A percentile compares a stretch with the other conserved stretches of the same genome.
phyloP scores from a whole-genome alignment of 2,888 invertebrate species.

The Caenorhabditis sp. region DNA sequence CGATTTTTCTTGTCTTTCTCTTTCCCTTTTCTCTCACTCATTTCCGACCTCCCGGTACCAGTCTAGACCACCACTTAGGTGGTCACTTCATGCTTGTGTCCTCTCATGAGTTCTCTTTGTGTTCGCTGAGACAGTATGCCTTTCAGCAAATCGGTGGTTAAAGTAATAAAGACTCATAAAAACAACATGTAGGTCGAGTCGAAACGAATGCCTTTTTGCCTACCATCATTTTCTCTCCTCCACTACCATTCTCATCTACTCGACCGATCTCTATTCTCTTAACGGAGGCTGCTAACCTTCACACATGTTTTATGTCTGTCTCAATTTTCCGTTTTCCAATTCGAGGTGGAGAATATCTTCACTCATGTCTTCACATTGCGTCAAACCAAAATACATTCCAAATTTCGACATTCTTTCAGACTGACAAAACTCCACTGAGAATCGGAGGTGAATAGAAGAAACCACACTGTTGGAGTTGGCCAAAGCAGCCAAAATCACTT shows the following conservation, averaged over 20 bases:
- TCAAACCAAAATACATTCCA: background rate
- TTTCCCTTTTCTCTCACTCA: slow-evolving; percentile 36
- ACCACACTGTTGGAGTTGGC: slow-evolving; percentile 27
- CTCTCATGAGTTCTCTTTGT: background rate
- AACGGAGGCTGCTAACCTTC: slow-evolving; percentile 49
- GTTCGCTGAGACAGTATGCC: background rate
- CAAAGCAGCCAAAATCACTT: slow-evolving; percentile 41
- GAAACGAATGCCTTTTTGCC: background rate
- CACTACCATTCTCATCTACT: slow-evolving; percentile 22
- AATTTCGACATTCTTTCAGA: slow-evolving; percentile 16
- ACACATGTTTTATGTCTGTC: slow-evolving; percentile 54
- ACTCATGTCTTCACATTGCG: background rate
- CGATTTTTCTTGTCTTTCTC: slow-evolving; percentile 17
- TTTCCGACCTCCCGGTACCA: slow-evolving; percentile 44
- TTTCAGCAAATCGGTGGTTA: background rate
- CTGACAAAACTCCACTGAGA: slow-evolving; percentile 39
- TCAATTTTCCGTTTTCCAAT: background rate
- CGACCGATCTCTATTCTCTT: slow-evolving; percentile 37
- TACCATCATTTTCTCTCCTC: slow-evolving; percentile 7
- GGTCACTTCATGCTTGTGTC: slow-evolving; percentile 16
- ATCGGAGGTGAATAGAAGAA: slow-evolving; percentile 22
- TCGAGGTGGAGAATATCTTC: background rate
- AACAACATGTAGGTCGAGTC: slow-evolving; percentile 26
- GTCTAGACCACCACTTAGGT: slow-evolving; percentile 39
- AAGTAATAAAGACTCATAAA: background rate